Evolutionary conservation across 2,113 vertebrate species (phyloP).

Genomic region (Anguilla rostrata): DNA sequence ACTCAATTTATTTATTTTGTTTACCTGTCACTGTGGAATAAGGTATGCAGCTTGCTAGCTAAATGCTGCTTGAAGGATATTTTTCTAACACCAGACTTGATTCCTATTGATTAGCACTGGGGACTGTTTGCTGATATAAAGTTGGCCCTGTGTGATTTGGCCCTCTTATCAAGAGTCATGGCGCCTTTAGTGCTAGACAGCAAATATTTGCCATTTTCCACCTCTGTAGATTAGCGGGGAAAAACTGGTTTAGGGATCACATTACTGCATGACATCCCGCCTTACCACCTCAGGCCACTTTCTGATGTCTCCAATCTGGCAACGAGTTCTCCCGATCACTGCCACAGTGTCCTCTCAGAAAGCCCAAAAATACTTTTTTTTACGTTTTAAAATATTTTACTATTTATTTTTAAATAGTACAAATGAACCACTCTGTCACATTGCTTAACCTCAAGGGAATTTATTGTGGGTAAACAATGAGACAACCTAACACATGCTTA

Average conservation of each 20-base stretch:
- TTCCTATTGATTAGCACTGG: background rate
- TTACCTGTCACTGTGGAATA: background rate
- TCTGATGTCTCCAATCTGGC: background rate
- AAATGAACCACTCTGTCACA: background rate
- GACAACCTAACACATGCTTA: background rate
- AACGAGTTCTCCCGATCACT: background rate
- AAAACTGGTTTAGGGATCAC: background rate
- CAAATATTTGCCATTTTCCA: conserved; percentile 6
- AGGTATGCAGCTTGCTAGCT: background rate
- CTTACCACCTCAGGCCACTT: background rate
- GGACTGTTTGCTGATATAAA: background rate
- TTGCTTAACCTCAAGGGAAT: background rate
- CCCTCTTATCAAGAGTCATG: background rate
- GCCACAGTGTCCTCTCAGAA: too few species aligned
- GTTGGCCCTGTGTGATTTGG: background rate
- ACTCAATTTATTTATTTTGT: background rate
- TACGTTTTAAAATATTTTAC: background rate
- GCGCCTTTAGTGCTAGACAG: background rate
- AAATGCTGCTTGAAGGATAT: background rate
- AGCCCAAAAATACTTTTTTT: background rate
- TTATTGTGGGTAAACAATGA: conserved; percentile 7
- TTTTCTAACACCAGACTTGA: background rate
- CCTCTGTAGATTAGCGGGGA: background rate
- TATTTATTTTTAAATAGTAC: background rate
- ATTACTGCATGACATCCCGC: background rate